phyloP scores from a whole-genome alignment of 2,888 invertebrate genomes.

The Odontocolon sp. region DNA sequence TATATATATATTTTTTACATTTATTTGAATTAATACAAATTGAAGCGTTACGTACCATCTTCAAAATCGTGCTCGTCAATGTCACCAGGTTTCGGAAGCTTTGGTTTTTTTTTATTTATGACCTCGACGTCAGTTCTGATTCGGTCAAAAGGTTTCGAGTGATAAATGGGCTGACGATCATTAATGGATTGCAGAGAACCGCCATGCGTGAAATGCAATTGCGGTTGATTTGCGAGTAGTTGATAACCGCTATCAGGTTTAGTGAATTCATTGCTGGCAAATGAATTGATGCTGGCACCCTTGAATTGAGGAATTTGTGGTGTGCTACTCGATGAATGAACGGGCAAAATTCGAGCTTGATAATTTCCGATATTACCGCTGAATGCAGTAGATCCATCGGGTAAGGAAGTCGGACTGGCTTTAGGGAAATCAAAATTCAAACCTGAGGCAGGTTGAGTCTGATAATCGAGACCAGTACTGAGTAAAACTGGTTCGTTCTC shows the following conservation, averaged over 20 bases:
- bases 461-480: conserved; percentile 60
- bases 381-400: conserved; percentile 39
- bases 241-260: conserved; percentile 67
- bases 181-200: conserved; percentile 34
- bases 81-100: conserved; percentile 63
- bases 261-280: conserved; percentile 28
- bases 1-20: background rate
- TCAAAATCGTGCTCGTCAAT: conserved; percentile 64
- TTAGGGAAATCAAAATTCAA: conserved; percentile 19
- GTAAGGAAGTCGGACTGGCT: background rate
- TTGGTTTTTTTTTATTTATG: conserved; percentile 72
- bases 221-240: conserved; percentile 72
- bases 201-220: conserved; percentile 70
- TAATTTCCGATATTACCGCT: conserved; percentile 41
- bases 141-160: conserved; percentile 63
- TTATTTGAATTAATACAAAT: background rate
- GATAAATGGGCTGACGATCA: conserved; percentile 39
- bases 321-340: conserved; percentile 64
- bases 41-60: conserved; percentile 40
- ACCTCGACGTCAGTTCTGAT: conserved; percentile 76
- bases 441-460: conserved; percentile 61
- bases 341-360: conserved; percentile 66
- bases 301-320: conserved; percentile 68
- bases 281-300: conserved; percentile 64
- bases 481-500: conserved; percentile 69